Conservation (phyloP, 1,140 invertebrate species). For the Drosophila lowei region DNA sequence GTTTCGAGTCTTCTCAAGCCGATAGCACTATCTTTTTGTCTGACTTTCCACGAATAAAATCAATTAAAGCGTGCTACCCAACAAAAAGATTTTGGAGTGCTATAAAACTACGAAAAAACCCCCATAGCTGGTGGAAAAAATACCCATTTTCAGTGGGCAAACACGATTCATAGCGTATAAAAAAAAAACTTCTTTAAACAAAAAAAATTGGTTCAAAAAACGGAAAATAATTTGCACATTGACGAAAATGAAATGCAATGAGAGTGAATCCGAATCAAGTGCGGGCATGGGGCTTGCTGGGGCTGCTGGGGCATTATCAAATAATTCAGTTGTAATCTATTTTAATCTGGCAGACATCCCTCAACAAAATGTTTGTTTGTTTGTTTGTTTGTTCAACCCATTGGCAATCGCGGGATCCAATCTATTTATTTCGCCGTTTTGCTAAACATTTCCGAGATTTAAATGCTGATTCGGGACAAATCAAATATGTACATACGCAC, state of each 20-base stretch:
- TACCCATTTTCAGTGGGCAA: constrained; percentile 17
- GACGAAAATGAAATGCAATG: constrained; percentile 43
- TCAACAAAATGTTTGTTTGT: constrained; percentile 53
- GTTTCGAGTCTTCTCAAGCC: too few relatives aligned
- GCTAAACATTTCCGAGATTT: constrained; percentile 61
- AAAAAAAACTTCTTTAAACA: constrained; percentile 16
- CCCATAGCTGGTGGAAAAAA: constrained; percentile 13
- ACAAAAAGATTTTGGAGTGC: constrained; percentile 28
- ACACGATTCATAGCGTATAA: constrained; percentile 9
- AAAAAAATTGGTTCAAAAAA: constrained; percentile 26
- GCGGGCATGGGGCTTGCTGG: constrained; percentile 18
- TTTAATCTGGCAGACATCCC: constrained; percentile 53
- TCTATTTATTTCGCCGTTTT: constrained; percentile 61
- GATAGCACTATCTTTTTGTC: background rate
- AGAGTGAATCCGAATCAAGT: background rate
- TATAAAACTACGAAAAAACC: constrained; percentile 3
- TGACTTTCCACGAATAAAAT: constrained; percentile 42
- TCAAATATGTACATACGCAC: constrained; percentile 24
- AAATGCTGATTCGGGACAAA: constrained; percentile 47
- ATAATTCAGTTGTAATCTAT: constrained; percentile 70
- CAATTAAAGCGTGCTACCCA: constrained; percentile 22
- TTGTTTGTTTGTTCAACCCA: constrained; percentile 9
- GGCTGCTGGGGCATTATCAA: constrained; percentile 56
- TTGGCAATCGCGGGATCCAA: background rate
- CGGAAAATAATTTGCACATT: constrained; percentile 51